Percentiles rank a stretch among this genome's conserved stretches.
Evolutionary conservation across 2,797 vertebrate species (phyloP).

Genomic region (Aldrovandia affinis): DNA sequence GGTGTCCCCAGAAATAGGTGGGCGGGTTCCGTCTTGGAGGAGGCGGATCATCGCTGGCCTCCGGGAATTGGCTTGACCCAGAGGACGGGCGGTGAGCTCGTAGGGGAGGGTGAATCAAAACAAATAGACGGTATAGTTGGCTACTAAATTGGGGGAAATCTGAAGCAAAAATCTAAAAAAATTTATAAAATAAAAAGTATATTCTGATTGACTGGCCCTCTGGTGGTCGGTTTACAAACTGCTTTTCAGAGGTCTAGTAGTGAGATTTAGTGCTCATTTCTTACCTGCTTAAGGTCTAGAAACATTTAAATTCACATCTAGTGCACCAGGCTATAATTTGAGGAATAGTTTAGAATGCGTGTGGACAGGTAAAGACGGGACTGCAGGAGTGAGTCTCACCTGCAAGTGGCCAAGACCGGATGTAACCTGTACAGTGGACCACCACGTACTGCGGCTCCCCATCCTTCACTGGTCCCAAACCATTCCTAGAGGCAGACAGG

Average conservation of each 20-base stretch:
- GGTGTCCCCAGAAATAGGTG: too few species aligned
- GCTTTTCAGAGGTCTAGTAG: neutral
- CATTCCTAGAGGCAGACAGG: slow-evolving; percentile 74
- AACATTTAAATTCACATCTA: neutral
- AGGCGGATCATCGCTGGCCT: too few species aligned
- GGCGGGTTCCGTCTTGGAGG: too few species aligned
- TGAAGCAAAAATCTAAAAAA: too few species aligned
- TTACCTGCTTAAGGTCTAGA: neutral
- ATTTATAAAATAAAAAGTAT: neutral
- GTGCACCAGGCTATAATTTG: neutral
- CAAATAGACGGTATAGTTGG: too few species aligned
- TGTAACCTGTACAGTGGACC: slow-evolving; percentile 96
- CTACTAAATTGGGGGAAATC: too few species aligned
- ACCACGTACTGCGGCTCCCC: slow-evolving; percentile 93
- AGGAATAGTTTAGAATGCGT: neutral
- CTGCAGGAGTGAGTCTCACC: slow-evolving; percentile 66
- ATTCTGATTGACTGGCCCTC: neutral
- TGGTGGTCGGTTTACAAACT: neutral
- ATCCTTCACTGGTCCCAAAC: slow-evolving; percentile 87
- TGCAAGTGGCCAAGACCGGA: slow-evolving; percentile 96
- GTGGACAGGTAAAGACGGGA: neutral
- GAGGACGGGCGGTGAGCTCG: too few species aligned
- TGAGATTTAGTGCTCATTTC: neutral
- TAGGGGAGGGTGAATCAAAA: too few species aligned
- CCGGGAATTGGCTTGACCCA: too few species aligned